phyloP scores from a whole-genome alignment of 2,113 vertebrate genomes.

The Dolichallabes microphthalmus region DNA sequence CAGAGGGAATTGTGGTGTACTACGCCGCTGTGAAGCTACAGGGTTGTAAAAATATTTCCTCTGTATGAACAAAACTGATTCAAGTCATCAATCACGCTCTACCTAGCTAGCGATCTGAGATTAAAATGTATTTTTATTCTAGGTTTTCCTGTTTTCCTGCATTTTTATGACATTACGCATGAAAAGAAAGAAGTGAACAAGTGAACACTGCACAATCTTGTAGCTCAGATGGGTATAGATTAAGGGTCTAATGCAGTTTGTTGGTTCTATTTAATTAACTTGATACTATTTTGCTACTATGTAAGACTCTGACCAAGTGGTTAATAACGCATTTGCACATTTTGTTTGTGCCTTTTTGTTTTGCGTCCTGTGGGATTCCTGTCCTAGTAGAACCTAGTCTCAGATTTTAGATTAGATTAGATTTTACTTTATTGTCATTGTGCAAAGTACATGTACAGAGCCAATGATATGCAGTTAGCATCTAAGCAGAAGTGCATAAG shows the following conservation, averaged over 20 bases:
- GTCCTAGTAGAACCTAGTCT: neutral
- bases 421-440: too few species aligned
- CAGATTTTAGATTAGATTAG: neutral
- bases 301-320: neutral
- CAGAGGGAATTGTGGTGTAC: neutral
- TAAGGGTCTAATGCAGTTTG: neutral
- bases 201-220: neutral
- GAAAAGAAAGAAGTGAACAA: neutral
- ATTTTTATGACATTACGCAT: neutral
- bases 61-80: constrained; percentile 14
- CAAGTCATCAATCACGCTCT: neutral
- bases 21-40: neutral
- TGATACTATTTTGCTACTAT: neutral
- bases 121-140: neutral
- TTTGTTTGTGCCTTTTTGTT: neutral
- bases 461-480: too few species aligned
- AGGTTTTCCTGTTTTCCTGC: neutral
- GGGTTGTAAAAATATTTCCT: neutral
- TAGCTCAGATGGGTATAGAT: neutral
- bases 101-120: neutral
- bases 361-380: neutral
- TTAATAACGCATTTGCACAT: neutral
- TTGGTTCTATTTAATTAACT: neutral
- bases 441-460: too few species aligned
- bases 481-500: too few species aligned